These are phyloP conservation scores for Tetranychus urticae DNA, from an alignment of 1,140 invertebrate genomes.

Conservation along the genomic window DNA sequence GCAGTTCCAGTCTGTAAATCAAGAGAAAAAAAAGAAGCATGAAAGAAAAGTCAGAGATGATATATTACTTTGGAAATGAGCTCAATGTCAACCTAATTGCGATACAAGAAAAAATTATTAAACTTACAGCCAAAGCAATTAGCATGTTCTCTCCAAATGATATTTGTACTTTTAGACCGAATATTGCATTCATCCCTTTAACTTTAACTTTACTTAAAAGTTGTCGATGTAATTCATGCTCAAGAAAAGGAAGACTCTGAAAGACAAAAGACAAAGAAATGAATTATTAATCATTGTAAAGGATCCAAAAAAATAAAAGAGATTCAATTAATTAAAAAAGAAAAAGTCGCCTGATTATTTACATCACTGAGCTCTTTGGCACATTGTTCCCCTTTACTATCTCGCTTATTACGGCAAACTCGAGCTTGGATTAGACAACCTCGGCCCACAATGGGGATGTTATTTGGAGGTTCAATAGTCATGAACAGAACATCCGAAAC, in stretches of 20 bases:
- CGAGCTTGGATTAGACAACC: constrained; percentile 35
- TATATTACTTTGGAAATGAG: no score
- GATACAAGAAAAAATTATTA: no score
- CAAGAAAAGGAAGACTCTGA: constrained; percentile 54
- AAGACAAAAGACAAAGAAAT: background rate
- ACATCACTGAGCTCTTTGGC: constrained; percentile 68
- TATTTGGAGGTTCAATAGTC: constrained; percentile 57
- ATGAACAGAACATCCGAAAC: constrained; percentile 75
- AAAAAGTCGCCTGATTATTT: constrained; percentile 10
- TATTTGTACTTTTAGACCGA: constrained; percentile 56
- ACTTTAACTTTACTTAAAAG: constrained; percentile 67
- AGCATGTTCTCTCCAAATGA: constrained; percentile 65
- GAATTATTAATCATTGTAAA: background rate
- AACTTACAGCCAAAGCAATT: constrained; percentile 44
- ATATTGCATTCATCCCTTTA: constrained; percentile 79
- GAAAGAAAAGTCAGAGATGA: no score
- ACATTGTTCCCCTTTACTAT: constrained; percentile 54
- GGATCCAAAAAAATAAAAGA: background rate
- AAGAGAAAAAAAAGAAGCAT: background rate
- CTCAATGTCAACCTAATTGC: no score
- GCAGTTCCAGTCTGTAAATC: constrained; percentile 46
- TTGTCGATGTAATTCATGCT: constrained; percentile 80
- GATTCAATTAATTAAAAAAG: background rate
- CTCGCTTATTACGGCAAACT: constrained; percentile 49
- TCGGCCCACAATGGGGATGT: constrained; percentile 41